Evolutionary conservation across 2,888 invertebrate genomes (phyloP).

Genomic region (Acronicta leporina): DNA sequence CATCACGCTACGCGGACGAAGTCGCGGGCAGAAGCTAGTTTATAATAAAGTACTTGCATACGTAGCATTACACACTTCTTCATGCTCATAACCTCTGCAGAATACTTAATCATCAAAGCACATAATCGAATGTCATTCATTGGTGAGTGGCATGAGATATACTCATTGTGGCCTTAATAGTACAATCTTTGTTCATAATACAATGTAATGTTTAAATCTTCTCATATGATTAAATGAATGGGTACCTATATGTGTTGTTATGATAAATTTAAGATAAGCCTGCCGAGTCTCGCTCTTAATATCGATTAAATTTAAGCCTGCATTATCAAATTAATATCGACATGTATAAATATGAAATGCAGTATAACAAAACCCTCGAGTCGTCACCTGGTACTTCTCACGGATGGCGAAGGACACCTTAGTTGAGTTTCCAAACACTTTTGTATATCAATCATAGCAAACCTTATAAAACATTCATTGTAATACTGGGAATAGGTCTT

Average conservation of each 20-base stretch:
- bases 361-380: constrained; percentile 18
- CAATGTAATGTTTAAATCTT: constrained; percentile 22
- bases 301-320: neutral
- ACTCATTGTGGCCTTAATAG: constrained; percentile 10
- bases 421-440: constrained; percentile 7
- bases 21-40: too few species aligned
- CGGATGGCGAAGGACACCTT: constrained; percentile 18
- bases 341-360: constrained; percentile 4
- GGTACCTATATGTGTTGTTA: constrained; percentile 6
- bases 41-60: neutral
- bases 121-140: constrained; percentile 22
- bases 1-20: too few species aligned
- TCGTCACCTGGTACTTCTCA: constrained; percentile 31
- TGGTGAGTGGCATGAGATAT: constrained; percentile 7
- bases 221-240: constrained; percentile 18
- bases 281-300: constrained; percentile 2
- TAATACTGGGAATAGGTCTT: constrained; percentile 19
- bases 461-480: constrained; percentile 23
- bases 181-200: constrained; percentile 23
- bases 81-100: constrained; percentile 9
- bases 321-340: constrained; percentile 3
- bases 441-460: constrained; percentile 6
- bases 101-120: constrained; percentile 27
- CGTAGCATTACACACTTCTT: neutral
- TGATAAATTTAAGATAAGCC: constrained; percentile 21